Evolutionary conservation across 37 sponge, comb jelly and placozoan genomes (phyloP), one percentile per base, ranked within the genome.

Genomic region (Bolinopsis microptera): DNA sequence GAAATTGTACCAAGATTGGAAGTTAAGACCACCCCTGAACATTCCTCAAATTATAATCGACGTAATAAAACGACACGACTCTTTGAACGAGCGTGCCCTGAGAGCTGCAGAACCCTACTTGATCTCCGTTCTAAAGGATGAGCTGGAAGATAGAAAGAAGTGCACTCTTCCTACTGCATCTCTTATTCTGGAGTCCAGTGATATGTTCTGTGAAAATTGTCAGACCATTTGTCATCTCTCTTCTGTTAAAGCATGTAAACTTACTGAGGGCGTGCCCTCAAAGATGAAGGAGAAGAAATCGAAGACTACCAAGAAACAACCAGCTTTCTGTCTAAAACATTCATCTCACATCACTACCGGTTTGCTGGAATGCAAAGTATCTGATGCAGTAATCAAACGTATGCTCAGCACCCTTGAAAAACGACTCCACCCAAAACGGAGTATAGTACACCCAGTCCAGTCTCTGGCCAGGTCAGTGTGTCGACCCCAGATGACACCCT

Each of bases 401-500:
- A 32, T 80, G 36, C 82, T 80, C 16, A 35, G 22, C 23, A 32
- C 38, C 1, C 82, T 80, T 2, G 82, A 80, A 37, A 80, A 80
- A 33, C 2, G 82, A 8, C 37, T 80, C 35, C 37, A 80, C 82
- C 82, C 82, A 8, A 80, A 80, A 33, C 35, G 82, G 23, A 80
- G 82, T 22, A 80, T 80, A 32, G 82, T 80, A 1, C 82, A 80
- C 82, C 82, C 82, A 31, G 82, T 80, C 2, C 82, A 80, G 38
- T 32, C 82, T 13, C 37, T 80, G 37, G 82, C 82, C 22, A 34
- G 82, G 9, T 80, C 82, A 80, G 82, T 80, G 22, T 34, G 38
- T 37, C 34, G 82, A 3, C 75, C 75, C 3, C 26, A 72, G 31
- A n/a, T 28, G 31, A 72, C 75, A 5, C 75, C 75, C 3, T 30